Conservation (phyloP, 2,888 invertebrate genomes). For the Priapulus caudatus region DNA sequence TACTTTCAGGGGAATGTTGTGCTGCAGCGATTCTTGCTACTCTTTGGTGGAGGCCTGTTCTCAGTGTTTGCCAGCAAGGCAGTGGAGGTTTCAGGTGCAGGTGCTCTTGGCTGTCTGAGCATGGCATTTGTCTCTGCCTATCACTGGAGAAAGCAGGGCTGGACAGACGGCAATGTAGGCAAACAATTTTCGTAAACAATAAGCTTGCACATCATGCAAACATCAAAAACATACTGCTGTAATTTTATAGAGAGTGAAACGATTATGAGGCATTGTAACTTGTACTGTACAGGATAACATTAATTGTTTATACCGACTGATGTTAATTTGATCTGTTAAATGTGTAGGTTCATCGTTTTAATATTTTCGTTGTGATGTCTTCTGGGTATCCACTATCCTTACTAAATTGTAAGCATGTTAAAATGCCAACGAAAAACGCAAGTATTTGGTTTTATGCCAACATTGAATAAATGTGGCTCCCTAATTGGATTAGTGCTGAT, state of each 20-base stretch:
- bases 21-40: slow-evolving; percentile 52
- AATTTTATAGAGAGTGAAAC: background rate
- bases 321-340: no score
- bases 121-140: slow-evolving; percentile 60
- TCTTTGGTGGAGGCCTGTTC: slow-evolving; percentile 66
- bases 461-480: no score
- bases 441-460: no score
- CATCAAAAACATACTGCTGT: no score
- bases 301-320: no score
- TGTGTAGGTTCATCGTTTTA: no score
- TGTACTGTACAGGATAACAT: no score
- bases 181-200: background rate
- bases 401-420: no score
- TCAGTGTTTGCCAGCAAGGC: slow-evolving; percentile 52
- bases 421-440: no score
- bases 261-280: background rate
- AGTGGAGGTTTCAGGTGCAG: slow-evolving; percentile 35
- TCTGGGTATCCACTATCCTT: no score
- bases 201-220: background rate
- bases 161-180: slow-evolving; percentile 16
- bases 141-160: slow-evolving; percentile 48
- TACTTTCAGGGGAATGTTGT: background rate
- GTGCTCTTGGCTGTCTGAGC: slow-evolving; percentile 38
- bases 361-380: no score
- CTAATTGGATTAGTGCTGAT: no score